phyloP scores from a whole-genome alignment of 1,140 invertebrate genomes.

The Rhizoglyphus robini region DNA sequence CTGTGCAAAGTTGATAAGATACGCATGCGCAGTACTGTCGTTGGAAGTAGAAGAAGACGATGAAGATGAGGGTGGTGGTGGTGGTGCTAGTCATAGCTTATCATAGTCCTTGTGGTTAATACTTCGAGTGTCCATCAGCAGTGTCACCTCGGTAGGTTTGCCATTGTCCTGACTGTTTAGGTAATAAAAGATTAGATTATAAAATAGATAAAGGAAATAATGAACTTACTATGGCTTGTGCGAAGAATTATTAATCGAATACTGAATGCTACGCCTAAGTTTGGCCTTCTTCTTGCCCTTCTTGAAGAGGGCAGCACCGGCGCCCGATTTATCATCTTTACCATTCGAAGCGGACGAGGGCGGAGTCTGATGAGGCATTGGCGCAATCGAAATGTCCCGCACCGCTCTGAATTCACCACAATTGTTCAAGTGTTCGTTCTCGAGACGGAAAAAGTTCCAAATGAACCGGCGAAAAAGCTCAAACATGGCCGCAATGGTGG shows the following conservation, averaged over 20 bases:
- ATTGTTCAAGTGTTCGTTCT: slow-evolving; percentile 99
- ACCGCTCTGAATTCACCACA: slow-evolving; percentile 98
- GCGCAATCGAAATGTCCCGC: slow-evolving; percentile 92
- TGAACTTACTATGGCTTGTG: slow-evolving; percentile 9
- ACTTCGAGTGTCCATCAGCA: not conserved
- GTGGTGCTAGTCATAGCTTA: too few relatives aligned
- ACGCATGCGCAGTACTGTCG: too few relatives aligned
- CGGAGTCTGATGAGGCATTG: slow-evolving; percentile 40
- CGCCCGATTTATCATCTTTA: too few relatives aligned
- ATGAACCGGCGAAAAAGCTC: slow-evolving; percentile 96
- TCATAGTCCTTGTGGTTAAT: slow-evolving; percentile 13
- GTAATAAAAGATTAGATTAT: not conserved
- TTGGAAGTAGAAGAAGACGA: too few relatives aligned
- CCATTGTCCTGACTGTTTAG: not conserved
- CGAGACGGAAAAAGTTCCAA: slow-evolving; percentile 98
- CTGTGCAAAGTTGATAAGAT: too few relatives aligned
- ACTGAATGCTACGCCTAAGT: not conserved
- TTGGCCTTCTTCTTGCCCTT: not conserved
- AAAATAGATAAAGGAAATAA: not conserved
- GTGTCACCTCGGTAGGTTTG: slow-evolving; percentile 6
- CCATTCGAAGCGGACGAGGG: not conserved
- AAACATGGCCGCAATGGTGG: slow-evolving; percentile 69
- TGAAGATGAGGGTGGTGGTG: too few relatives aligned
- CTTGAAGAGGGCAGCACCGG: not conserved
- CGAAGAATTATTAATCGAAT: slow-evolving; percentile 2